A percentile compares a stretch with the other conserved stretches of the same genome.
These are phyloP conservation scores for Onychomys leucogaster DNA, from an alignment of 2,797 vertebrate species.

Conservation along the genomic window DNA sequence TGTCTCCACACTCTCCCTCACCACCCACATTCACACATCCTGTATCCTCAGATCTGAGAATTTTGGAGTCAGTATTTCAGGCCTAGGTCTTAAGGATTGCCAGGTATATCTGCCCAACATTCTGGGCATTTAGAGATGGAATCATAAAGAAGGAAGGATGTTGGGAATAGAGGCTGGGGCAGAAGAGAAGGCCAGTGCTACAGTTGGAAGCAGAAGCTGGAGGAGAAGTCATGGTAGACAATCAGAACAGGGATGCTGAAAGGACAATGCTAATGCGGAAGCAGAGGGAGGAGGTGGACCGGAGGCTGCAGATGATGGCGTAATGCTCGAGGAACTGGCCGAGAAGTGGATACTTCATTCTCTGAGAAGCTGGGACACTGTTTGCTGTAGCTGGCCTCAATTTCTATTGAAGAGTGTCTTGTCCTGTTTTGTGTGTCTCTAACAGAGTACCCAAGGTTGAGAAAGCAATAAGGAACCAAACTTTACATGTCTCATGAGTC, in stretches of 20 bases:
- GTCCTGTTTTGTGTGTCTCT: not conserved
- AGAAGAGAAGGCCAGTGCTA: not conserved
- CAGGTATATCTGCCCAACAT: not conserved
- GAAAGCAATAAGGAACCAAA: not conserved
- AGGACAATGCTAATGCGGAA: accelerated
- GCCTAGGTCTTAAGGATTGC: not conserved
- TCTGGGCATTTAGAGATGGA: not conserved
- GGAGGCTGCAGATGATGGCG: accelerated
- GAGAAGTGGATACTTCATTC: not conserved
- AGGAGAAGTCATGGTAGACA: accelerated
- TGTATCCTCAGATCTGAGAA: not conserved
- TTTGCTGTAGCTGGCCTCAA: no score
- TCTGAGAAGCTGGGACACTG: not conserved
- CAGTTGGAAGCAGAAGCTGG: not conserved
- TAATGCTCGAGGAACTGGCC: not conserved
- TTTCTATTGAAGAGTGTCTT: not conserved
- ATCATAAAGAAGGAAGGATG: accelerated
- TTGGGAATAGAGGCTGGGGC: not conserved
- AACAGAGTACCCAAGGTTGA: not conserved
- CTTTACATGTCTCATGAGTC: not conserved
- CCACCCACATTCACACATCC: accelerated
- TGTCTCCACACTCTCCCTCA: accelerated
- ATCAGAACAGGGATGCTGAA: accelerated
- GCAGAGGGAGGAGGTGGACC: not conserved
- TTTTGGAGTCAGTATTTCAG: not conserved